Percentiles rank a stretch among this genome's conserved stretches.
Evolutionary conservation across 2,888 invertebrate genomes (phyloP).

Genomic region (Drosophila kambysellisi): DNA sequence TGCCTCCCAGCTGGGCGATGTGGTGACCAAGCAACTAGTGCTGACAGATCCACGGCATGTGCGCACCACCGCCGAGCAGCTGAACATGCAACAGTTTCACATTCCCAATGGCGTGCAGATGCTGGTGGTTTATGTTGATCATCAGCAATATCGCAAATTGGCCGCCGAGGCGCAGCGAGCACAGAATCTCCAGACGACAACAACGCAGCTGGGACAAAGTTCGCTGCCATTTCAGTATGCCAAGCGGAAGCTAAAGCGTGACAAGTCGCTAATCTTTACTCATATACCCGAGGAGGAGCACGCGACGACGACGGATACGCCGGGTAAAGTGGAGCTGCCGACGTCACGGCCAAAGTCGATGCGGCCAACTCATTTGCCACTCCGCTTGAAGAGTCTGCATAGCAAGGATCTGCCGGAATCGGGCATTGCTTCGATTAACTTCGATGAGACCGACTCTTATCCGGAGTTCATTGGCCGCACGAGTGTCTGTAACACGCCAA

Average conservation of each 20-base stretch:
- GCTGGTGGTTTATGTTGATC: constrained; percentile 90
- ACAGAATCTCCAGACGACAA: constrained; percentile 83
- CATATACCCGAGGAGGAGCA: constrained; percentile 91
- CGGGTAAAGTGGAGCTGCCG: constrained; percentile 37
- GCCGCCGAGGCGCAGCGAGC: constrained; percentile 85
- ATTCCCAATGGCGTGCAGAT: constrained; percentile 93
- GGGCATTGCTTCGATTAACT: constrained; percentile 85
- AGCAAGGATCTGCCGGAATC: constrained; percentile 84
- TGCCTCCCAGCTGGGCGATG: constrained; percentile 91
- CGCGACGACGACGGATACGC: constrained; percentile 1
- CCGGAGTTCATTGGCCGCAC: constrained; percentile 89
- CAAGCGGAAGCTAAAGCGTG: constrained; percentile 89
- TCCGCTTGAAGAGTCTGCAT: constrained; percentile 86
- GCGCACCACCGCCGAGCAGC: constrained; percentile 91
- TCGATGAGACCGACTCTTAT: constrained; percentile 86
- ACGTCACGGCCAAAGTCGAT: constrained; percentile 69
- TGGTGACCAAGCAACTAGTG: constrained; percentile 91
- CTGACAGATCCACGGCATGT: constrained; percentile 93
- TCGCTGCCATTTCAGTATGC: constrained; percentile 81
- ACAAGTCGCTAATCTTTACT: constrained; percentile 92
- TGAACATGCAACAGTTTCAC: constrained; percentile 88
- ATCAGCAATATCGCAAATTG: constrained; percentile 87
- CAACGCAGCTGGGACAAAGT: constrained; percentile 73
- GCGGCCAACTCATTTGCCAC: constrained; percentile 87
- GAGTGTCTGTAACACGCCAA: constrained; percentile 91